Percentiles rank a stretch among this genome's conserved stretches.
Conservation (phyloP, 2,113 vertebrate species). For the Ginglymostoma cirratum region DNA sequence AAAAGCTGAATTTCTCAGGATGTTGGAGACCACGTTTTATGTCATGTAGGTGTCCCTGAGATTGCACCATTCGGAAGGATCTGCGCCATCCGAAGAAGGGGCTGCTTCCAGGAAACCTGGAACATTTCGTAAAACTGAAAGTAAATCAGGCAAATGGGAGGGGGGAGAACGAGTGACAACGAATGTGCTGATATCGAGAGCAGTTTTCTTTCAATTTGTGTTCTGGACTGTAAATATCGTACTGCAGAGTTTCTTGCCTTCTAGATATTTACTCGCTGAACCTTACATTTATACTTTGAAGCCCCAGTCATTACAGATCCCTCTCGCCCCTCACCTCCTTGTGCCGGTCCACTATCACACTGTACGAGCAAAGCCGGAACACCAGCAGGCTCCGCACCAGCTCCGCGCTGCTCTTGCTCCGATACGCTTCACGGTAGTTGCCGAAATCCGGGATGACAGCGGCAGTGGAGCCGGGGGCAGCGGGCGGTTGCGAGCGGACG, state of each 20-base stretch:
- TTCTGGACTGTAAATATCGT: not conserved
- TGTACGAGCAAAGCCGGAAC: slow-evolving; percentile 61
- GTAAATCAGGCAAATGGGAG: not conserved
- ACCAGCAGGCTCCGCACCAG: slow-evolving; percentile 62
- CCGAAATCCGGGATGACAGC: slow-evolving; percentile 54
- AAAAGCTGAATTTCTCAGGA: not conserved
- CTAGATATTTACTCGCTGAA: not conserved
- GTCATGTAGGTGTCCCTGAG: not conserved
- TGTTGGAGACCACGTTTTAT: not conserved
- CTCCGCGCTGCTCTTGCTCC: slow-evolving; percentile 67
- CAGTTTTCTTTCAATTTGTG: not conserved
- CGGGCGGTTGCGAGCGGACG: not conserved
- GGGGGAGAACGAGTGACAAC: not conserved
- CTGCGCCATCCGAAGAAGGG: not conserved
- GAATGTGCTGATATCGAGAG: too few species aligned
- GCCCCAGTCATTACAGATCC: too few species aligned
- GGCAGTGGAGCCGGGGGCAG: slow-evolving; percentile 30
- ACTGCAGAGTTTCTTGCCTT: too few species aligned
- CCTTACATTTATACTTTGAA: too few species aligned
- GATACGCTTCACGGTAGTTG: slow-evolving; percentile 59
- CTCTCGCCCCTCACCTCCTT: slow-evolving; percentile 53
- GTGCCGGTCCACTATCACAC: slow-evolving; percentile 59
- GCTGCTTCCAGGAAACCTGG: not conserved
- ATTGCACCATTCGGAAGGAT: not conserved
- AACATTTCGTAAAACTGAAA: not conserved